Conservation (phyloP, 2,797 vertebrate genomes). For the Syncerus caffer region DNA sequence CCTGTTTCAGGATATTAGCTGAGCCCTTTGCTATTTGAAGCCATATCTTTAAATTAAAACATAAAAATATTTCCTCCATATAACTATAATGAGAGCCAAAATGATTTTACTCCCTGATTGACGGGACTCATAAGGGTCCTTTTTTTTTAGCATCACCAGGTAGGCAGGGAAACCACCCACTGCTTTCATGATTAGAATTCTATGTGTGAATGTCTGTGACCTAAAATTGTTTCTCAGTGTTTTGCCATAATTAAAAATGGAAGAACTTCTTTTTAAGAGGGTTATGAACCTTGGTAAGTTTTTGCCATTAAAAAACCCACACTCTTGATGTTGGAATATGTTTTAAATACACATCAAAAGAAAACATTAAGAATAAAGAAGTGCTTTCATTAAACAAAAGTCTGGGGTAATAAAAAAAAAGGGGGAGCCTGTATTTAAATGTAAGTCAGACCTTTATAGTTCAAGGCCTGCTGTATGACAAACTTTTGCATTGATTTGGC, state of each 20-base stretch:
- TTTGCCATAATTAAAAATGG: conserved; percentile 73
- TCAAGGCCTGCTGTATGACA: neutral
- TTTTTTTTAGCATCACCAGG: conserved; percentile 42
- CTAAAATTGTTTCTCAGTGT: conserved; percentile 63
- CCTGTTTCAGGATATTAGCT: conserved; percentile 74
- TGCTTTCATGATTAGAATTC: conserved; percentile 71
- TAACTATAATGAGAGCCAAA: conserved; percentile 60
- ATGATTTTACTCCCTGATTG: conserved; percentile 56
- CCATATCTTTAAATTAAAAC: conserved; percentile 71
- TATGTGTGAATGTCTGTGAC: conserved; percentile 50
- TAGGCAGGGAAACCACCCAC: conserved; percentile 48
- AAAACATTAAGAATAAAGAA: neutral
- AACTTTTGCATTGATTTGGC: neutral
- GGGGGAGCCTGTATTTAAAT: neutral
- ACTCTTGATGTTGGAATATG: conserved; percentile 3
- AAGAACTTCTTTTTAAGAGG: conserved; percentile 59
- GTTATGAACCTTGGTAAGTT: conserved; percentile 40
- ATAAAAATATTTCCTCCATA: conserved; percentile 67
- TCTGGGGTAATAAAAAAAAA: neutral
- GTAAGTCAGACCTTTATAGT: neutral
- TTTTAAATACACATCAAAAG: conserved; percentile 8
- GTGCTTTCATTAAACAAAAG: conserved; percentile 48
- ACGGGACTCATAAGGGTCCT: conserved; percentile 69
- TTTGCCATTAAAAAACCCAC: conserved; percentile 41
- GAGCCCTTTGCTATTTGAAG: conserved; percentile 62